These are phyloP conservation scores for Microctonus brassicae DNA, from an alignment of 2,888 invertebrate species.

Conservation along the genomic window DNA sequence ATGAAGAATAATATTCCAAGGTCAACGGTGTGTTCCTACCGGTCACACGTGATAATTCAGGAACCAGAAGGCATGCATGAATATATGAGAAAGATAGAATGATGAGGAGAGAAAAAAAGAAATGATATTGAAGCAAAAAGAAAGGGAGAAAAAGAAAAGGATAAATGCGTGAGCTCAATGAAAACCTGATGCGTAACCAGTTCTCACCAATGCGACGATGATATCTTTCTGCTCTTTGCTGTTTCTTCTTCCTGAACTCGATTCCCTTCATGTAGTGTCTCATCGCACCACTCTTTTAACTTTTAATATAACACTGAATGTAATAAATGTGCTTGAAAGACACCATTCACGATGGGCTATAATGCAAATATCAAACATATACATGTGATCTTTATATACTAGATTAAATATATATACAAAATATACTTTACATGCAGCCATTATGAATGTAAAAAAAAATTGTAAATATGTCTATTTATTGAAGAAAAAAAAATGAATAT, in stretches of 20 bases:
- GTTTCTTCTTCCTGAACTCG: slow-evolving; percentile 32
- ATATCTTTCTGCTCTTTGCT: slow-evolving; percentile 29
- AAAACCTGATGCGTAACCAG: slow-evolving; percentile 37
- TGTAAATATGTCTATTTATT: too few relatives aligned
- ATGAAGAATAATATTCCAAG: slow-evolving; percentile 33
- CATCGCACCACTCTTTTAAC: not conserved
- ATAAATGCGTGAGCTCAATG: slow-evolving; percentile 26
- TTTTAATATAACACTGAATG: not conserved
- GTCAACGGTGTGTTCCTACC: slow-evolving; percentile 24
- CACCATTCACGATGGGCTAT: slow-evolving; percentile 9
- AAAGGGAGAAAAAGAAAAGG: slow-evolving; percentile 1
- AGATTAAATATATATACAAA: not conserved
- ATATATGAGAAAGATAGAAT: not conserved
- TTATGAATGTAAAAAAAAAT: too few relatives aligned
- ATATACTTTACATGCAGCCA: not conserved
- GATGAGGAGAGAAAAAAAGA: not conserved
- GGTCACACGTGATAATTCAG: slow-evolving; percentile 31
- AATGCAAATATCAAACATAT: not conserved
- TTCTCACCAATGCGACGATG: slow-evolving; percentile 13
- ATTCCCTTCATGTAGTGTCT: slow-evolving; percentile 8
- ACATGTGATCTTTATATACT: not conserved
- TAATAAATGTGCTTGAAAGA: slow-evolving; percentile 14
- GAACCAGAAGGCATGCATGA: not conserved
- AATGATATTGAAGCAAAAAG: not conserved
- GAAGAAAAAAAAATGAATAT: too few relatives aligned